Evolutionary conservation across 2,888 invertebrate genomes (phyloP), one percentile per base, ranked within the genome.

Genomic region (Chaitophorus viminalis): DNA sequence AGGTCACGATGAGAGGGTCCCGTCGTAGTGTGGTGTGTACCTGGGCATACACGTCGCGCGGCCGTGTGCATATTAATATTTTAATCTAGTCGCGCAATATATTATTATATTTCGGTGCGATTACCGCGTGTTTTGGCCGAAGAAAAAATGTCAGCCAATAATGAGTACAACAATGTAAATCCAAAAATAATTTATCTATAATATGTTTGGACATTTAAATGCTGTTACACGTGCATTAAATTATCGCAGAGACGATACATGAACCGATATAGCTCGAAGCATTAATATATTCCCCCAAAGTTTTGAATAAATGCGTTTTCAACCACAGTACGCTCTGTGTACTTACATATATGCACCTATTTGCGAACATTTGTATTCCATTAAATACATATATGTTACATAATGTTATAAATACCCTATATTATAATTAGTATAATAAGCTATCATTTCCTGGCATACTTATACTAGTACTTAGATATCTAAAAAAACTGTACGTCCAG

Each of bases 41-140:
- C 72, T 82, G 31, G 31, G 46, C n/a, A n/a, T 54, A 72, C 6
- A n/a, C 29, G 29, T 25, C 25, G 8, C 54, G 54, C 39, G 14
- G 17, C 21, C 33, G 31, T 25, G 18, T 65, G 25, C 4, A 25
- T 29, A 36, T 36, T n/a, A 21, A 25, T 87, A 81, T 39, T 72
- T 75, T 81, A 72, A 87, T 81, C 81, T 74, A 81, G 60, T 81
- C 86, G 86, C 29, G 60, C 74, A 81, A 81, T 86, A n/a, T 52
- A 46, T 39, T 46, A 9, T 14, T 36, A 36, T 36, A 36, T 36
- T 8, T 31, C 5, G 36, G 54, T 18, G 77, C 46, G 78, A 85
- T 72, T 86, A 79, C 60, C n/a, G n/a, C 68, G 72, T 74, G 68
- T 78, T 36, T 21, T 39, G 65, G 31, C 31, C 29, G 79, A 75